Percentiles rank a stretch among this genome's conserved stretches.
phyloP scores from a whole-genome alignment of 1,140 invertebrate genomes.

The Zophobas morio region DNA sequence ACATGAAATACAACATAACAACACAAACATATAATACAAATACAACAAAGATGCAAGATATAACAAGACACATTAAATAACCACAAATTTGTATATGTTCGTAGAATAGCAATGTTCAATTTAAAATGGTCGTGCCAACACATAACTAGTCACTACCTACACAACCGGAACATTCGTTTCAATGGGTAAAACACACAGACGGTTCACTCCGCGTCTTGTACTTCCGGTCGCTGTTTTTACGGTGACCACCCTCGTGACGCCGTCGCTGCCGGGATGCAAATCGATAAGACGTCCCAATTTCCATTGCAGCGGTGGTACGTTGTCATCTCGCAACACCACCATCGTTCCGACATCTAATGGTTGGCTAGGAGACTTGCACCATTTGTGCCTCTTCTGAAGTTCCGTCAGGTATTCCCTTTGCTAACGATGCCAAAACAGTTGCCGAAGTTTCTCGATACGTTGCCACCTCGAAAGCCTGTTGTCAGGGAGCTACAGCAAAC shows the following conservation, averaged over 20 bases:
- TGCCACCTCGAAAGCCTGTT: conserved; percentile 13
- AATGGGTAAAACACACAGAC: too few relatives aligned
- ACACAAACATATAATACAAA: too few relatives aligned
- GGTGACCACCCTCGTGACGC: conserved; percentile 52
- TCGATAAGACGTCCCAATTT: conserved; percentile 56
- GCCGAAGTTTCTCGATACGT: conserved; percentile 46
- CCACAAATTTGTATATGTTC: too few relatives aligned
- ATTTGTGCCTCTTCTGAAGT: conserved; percentile 62
- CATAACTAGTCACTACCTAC: too few relatives aligned
- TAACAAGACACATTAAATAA: too few relatives aligned
- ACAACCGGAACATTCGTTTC: too few relatives aligned
- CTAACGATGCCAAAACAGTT: conserved; percentile 63
- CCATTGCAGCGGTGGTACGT: conserved; percentile 63
- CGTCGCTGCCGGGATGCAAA: conserved; percentile 57
- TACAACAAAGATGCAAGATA: too few relatives aligned
- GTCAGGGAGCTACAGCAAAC: not conserved
- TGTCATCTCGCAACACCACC: conserved; percentile 63
- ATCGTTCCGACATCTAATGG: conserved; percentile 55
- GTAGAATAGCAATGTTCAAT: too few relatives aligned
- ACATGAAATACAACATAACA: too few relatives aligned
- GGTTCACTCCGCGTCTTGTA: too few relatives aligned
- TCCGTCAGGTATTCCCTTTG: conserved; percentile 57
- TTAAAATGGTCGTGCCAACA: too few relatives aligned
- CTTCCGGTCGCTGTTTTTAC: conserved; percentile 54
- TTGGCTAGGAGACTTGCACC: conserved; percentile 51